Evolutionary conservation across 2,797 vertebrate genomes (phyloP), one percentile per base, ranked within the genome.

Genomic region (Myoxocephalus aenaeus): DNA sequence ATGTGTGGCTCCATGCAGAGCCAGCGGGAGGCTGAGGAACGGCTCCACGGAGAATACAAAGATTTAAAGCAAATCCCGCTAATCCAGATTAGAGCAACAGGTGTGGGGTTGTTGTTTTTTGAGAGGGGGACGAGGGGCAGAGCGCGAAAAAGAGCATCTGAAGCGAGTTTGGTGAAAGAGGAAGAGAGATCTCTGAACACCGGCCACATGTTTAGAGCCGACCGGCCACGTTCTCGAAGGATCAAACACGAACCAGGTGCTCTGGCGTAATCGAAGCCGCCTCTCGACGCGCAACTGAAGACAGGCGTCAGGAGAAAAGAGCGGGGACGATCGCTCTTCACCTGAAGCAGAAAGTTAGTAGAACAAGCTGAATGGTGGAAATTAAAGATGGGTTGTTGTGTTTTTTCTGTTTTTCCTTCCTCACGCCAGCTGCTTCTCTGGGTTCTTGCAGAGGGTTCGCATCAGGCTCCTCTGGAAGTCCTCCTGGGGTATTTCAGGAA

Each of bases 401-500:
- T 7, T 34, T 34, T 14, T 10, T 7, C 32, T 18, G 18, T 14
- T 20, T 27, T 20, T 46, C 38, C 34, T 7, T 58, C 62, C 54
- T 94, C 87, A 93, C 3, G 81, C 77, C 71, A 85, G 59, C 13
- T 81, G 32, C 76, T 88, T 92, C 62, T 92, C 91, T 0, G 89
- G 80, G 76, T 84, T 91, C 85, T 90, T 94, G 36, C 90, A 83
- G 3, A 95, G 90, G 46, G 90, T 94, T 62, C 93, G 90, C 69
- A 96, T 80, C 42, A 96, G 85, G 36, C 85, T 90, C 67, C 85
- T 93, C 83, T 96, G 94, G 85, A 95, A 94, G 83, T 94, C 92
- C 25, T 96, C 82, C 4, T 92, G 89, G 0, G 94, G 93, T 51
- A 87, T 85, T 81, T 96, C 95, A 76, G 97, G 96, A 82, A 97